Evolutionary conservation across 2,113 vertebrate species (phyloP).

Genomic region (Petromus typicus): DNA sequence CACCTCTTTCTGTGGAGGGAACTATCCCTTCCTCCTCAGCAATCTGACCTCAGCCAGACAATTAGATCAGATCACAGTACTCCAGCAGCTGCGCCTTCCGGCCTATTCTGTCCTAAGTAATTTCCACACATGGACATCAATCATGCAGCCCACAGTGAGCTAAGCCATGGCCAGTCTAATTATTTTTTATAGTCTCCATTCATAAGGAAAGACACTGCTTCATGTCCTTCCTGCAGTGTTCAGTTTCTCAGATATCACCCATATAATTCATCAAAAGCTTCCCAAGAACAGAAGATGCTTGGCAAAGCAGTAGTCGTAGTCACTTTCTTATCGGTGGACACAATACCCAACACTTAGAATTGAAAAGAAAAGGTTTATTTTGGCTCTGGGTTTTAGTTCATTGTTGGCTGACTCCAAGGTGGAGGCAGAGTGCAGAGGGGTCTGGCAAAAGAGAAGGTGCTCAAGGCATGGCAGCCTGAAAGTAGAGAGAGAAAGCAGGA

Average conservation of each 20-base stretch:
- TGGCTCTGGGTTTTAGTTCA: background rate
- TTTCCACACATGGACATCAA: background rate
- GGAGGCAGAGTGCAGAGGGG: background rate
- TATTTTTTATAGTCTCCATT: constrained; percentile 2
- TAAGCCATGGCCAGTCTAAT: background rate
- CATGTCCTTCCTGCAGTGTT: background rate
- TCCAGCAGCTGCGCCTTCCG: constrained; percentile 9
- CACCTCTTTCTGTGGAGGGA: background rate
- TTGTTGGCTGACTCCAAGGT: background rate
- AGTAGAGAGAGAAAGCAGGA: background rate
- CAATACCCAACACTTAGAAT: background rate
- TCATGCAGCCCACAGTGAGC: background rate
- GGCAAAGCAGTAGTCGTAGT: background rate
- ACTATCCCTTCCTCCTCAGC: background rate
- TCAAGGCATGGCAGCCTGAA: background rate
- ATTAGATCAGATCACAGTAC: background rate
- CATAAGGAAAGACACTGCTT: constrained; percentile 22
- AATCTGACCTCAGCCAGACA: background rate
- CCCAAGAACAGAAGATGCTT: background rate
- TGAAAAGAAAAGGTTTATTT: background rate
- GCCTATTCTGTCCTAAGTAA: background rate
- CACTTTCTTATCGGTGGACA: background rate
- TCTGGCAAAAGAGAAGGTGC: background rate
- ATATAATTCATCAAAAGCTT: background rate
- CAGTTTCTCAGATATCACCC: background rate